A percentile compares a stretch with the other conserved stretches of the same genome.
Conservation (phyloP, 64 coral and sea anemone species). For the Montipora capricornis region DNA sequence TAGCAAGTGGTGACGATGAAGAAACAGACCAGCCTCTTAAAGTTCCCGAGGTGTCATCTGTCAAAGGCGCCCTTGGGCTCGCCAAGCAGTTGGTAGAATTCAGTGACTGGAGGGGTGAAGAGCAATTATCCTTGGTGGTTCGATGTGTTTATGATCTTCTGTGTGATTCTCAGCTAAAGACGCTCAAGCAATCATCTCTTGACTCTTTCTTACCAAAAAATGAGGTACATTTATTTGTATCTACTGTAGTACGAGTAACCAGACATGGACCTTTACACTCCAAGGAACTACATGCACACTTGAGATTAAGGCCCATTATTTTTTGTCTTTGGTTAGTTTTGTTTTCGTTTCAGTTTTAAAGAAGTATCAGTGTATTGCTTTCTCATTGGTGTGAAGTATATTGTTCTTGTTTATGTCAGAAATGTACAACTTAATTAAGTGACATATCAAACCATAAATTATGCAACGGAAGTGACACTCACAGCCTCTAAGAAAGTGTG, state of each 20-base stretch:
- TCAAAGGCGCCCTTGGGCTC: not conserved
- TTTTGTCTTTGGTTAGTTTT: too few relatives aligned
- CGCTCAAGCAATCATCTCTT: too few relatives aligned
- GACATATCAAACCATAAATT: too few relatives aligned
- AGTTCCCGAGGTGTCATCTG: not conserved
- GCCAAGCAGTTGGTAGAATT: not conserved
- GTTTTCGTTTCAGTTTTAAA: too few relatives aligned
- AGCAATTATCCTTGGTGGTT: slow-evolving; percentile 23
- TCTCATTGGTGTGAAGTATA: too few relatives aligned
- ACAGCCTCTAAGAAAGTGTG: too few relatives aligned
- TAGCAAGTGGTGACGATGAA: not conserved
- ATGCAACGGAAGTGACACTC: too few relatives aligned
- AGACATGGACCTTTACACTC: slow-evolving; percentile 4
- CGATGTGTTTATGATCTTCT: not conserved
- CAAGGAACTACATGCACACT: slow-evolving; percentile 13
- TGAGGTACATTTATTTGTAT: not conserved
- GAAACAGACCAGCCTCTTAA: not conserved
- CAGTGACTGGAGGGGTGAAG: slow-evolving; percentile 19
- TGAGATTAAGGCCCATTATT: not conserved
- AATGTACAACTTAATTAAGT: too few relatives aligned
- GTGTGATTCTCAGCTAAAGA: not conserved
- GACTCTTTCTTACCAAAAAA: too few relatives aligned
- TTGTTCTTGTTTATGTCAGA: too few relatives aligned
- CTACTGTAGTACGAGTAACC: slow-evolving; percentile 27
- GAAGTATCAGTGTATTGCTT: too few relatives aligned